Percentiles rank a stretch among this genome's conserved stretches.
Conservation (phyloP, 2,113 vertebrate species). For the Zingel zingel region DNA sequence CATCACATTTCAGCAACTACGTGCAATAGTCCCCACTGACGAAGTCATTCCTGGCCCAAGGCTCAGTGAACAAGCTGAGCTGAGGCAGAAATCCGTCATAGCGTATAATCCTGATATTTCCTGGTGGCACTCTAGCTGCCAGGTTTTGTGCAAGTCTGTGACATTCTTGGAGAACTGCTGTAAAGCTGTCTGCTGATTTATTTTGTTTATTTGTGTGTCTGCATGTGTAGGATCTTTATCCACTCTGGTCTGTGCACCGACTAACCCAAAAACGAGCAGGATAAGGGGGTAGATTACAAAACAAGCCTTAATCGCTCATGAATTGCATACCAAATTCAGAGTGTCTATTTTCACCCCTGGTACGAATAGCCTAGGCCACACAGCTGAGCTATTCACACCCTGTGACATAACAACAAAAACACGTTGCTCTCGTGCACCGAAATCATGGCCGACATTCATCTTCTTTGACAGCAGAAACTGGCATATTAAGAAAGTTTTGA, state of each 20-base stretch:
- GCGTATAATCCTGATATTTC: slow-evolving; percentile 42
- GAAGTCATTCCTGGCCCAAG: slow-evolving; percentile 29
- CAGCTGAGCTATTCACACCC: too few species aligned
- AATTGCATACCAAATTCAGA: neutral
- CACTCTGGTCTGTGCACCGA: slow-evolving; percentile 31
- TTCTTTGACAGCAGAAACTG: too few species aligned
- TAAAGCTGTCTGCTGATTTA: slow-evolving; percentile 15
- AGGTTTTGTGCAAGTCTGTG: slow-evolving; percentile 36
- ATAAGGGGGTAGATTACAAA: slow-evolving; percentile 37
- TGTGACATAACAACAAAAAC: too few species aligned
- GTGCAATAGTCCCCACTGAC: slow-evolving; percentile 50
- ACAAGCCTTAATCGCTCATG: neutral
- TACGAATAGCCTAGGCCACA: too few species aligned
- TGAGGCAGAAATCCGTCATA: slow-evolving; percentile 45
- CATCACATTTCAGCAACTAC: slow-evolving; percentile 76
- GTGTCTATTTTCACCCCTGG: too few species aligned
- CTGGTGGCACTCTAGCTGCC: slow-evolving; percentile 31
- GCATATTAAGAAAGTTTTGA: too few species aligned
- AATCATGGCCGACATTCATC: too few species aligned
- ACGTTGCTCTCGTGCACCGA: too few species aligned
- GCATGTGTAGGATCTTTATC: slow-evolving; percentile 18
- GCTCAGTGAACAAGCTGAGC: slow-evolving; percentile 32
- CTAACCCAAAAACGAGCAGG: slow-evolving; percentile 58
- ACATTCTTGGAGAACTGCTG: slow-evolving; percentile 23
- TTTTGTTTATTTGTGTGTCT: slow-evolving; percentile 41